These are phyloP conservation scores for Pyrocephalus nanus DNA, from an alignment of 2,797 vertebrate species.

Conservation along the genomic window DNA sequence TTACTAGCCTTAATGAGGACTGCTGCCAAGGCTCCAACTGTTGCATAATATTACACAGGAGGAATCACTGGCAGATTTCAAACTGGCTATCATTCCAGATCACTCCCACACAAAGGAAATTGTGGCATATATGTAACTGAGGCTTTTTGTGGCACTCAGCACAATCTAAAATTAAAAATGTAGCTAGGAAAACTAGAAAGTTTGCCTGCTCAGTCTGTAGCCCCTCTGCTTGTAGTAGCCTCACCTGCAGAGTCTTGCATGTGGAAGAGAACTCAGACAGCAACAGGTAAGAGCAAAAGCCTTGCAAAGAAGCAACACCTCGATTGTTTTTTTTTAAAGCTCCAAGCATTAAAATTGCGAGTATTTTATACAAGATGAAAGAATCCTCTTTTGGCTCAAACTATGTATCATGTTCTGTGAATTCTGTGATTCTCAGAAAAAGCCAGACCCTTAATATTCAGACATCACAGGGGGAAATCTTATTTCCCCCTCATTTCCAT, in stretches of 20 bases:
- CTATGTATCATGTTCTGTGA: neutral
- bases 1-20: neutral
- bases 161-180: slow-evolving; percentile 33
- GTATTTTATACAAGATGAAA: slow-evolving; percentile 4
- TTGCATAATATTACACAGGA: slow-evolving; percentile 56
- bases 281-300: slow-evolving; percentile 26
- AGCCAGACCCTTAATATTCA: neutral
- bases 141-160: slow-evolving; percentile 23
- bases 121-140: slow-evolving; percentile 29
- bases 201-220: neutral
- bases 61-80: slow-evolving; percentile 49
- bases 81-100: slow-evolving; percentile 57
- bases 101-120: slow-evolving; percentile 63
- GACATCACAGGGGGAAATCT: slow-evolving; percentile 21
- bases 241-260: neutral
- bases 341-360: neutral
- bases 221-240: neutral
- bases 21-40: slow-evolving; percentile 42
- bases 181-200: neutral
- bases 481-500: slow-evolving; percentile 47
- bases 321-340: neutral
- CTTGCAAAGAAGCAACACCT: neutral
- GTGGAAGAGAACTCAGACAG: neutral
- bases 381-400: slow-evolving; percentile 54
- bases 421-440: neutral